These are phyloP conservation scores for Cordylochernes scorpioides DNA, from an alignment of 2,888 invertebrate species.

Conservation along the genomic window DNA sequence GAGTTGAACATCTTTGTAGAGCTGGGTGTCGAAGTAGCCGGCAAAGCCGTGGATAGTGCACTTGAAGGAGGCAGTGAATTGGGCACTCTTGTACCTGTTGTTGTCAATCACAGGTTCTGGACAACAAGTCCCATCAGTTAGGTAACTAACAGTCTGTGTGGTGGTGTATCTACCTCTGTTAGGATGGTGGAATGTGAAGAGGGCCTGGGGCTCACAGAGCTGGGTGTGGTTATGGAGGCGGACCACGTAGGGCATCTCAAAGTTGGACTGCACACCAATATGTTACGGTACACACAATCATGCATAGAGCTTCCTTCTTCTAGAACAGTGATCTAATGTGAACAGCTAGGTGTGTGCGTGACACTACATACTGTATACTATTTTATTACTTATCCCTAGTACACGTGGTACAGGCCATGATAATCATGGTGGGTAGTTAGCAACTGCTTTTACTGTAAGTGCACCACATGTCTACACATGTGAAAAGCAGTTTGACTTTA, in stretches of 20 bases:
- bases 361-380: too few species aligned
- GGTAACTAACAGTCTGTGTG: background rate
- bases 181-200: constrained; percentile 77
- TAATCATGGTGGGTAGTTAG: too few species aligned
- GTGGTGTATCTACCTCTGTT: constrained; percentile 35
- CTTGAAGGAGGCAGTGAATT: constrained; percentile 42
- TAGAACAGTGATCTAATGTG: too few species aligned
- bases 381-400: too few species aligned
- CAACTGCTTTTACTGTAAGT: too few species aligned
- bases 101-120: constrained; percentile 33
- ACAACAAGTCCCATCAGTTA: constrained; percentile 12
- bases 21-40: constrained; percentile 70
- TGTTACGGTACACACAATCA: too few species aligned
- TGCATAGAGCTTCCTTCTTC: too few species aligned
- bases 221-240: constrained; percentile 58
- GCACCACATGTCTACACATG: too few species aligned
- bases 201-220: constrained; percentile 39
- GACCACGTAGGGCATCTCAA: constrained; percentile 75
- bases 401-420: too few species aligned
- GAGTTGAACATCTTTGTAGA: constrained; percentile 55
- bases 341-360: too few species aligned
- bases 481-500: too few species aligned
- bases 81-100: constrained; percentile 37
- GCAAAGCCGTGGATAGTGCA: constrained; percentile 74
- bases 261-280: constrained; percentile 24